These are phyloP conservation scores for Drosophila bunnanda DNA, from an alignment of 2,888 invertebrate species.

Conservation along the genomic window DNA sequence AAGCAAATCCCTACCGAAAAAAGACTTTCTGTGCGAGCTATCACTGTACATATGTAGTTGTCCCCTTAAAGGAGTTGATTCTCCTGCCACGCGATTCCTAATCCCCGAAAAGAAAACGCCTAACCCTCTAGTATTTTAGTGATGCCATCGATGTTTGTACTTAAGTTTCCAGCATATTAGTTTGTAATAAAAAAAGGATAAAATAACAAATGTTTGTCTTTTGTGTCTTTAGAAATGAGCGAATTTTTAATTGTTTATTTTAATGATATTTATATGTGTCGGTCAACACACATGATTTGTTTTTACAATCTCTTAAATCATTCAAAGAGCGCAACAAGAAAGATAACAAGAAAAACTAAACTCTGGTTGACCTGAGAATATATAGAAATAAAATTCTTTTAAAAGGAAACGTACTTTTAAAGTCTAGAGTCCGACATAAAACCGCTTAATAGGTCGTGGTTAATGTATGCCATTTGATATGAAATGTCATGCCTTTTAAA, in stretches of 20 bases:
- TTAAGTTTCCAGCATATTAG: slow-evolving; percentile 63
- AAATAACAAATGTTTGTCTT: background rate
- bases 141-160: slow-evolving; percentile 73
- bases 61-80: slow-evolving; percentile 26
- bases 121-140: slow-evolving; percentile 60
- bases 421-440: background rate
- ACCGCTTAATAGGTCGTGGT: background rate
- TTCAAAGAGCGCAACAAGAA: no score
- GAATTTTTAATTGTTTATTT: background rate
- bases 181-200: slow-evolving; percentile 42
- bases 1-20: slow-evolving; percentile 24
- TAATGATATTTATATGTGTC: background rate
- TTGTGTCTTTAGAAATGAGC: background rate
- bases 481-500: background rate
- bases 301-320: background rate
- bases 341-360: background rate
- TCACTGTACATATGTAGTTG: slow-evolving; percentile 53
- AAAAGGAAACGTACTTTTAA: background rate
- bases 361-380: background rate
- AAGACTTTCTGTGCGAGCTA: slow-evolving; percentile 63
- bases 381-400: background rate
- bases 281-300: background rate
- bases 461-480: background rate
- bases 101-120: background rate
- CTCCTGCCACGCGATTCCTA: slow-evolving; percentile 8